These are phyloP conservation scores for Chrysolina oricalcia DNA, from an alignment of 2,888 invertebrate genomes.

Conservation along the genomic window DNA sequence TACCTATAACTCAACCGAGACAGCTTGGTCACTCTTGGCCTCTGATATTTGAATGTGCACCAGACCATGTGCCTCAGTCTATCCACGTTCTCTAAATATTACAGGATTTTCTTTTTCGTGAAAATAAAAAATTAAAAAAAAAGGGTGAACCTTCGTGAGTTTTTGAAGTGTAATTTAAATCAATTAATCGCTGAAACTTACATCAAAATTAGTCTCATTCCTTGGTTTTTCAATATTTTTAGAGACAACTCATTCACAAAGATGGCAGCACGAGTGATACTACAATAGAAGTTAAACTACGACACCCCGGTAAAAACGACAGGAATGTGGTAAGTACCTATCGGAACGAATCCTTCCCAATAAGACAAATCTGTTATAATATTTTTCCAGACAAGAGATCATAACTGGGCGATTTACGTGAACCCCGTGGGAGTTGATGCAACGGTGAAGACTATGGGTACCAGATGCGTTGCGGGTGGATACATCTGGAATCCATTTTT, in stretches of 20 bases:
- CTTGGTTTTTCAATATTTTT: slow-evolving; percentile 58
- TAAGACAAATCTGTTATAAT: not conserved
- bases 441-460: slow-evolving; percentile 83
- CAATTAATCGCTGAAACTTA: too few species aligned
- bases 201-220: slow-evolving; percentile 7
- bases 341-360: not conserved
- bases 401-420: slow-evolving; percentile 93
- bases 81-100: too few species aligned
- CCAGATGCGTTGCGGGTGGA: slow-evolving; percentile 92
- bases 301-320: slow-evolving; percentile 90
- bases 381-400: slow-evolving; percentile 81
- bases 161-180: too few species aligned
- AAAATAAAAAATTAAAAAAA: too few species aligned
- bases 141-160: too few species aligned
- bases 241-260: slow-evolving; percentile 89
- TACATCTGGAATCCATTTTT: slow-evolving; percentile 94
- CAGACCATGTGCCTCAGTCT: too few species aligned
- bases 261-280: slow-evolving; percentile 93
- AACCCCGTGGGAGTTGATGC: slow-evolving; percentile 95
- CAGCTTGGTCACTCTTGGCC: too few species aligned
- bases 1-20: too few species aligned
- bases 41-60: too few species aligned
- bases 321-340: slow-evolving; percentile 79
- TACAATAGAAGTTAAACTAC: slow-evolving; percentile 88
- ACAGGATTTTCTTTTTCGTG: too few species aligned